phyloP scores from a whole-genome alignment of 2,888 invertebrate genomes.

The Apamea crenata region DNA sequence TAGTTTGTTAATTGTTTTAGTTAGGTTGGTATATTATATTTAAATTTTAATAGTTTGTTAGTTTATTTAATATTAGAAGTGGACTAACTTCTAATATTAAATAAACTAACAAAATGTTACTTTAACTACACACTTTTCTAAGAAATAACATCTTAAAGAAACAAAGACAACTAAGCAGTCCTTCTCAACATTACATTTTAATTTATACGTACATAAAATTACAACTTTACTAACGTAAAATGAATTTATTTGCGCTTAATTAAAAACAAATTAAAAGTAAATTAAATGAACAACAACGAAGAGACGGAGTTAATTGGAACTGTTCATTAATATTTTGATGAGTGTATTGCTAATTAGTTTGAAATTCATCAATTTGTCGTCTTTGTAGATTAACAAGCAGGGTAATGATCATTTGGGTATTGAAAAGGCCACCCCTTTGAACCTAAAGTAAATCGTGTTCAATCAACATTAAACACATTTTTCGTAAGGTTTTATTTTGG shows the following conservation, averaged over 20 bases:
- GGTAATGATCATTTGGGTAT: constrained; percentile 5
- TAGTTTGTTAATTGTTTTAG: too few species aligned
- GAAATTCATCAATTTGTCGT: not conserved
- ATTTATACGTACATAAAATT: constrained; percentile 32
- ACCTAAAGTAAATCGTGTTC: too few species aligned
- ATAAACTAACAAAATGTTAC: too few species aligned
- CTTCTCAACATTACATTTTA: not conserved
- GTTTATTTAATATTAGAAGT: too few species aligned
- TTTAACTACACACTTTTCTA: not conserved
- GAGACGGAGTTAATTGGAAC: constrained; percentile 40
- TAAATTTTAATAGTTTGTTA: too few species aligned
- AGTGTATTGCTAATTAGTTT: constrained; percentile 12
- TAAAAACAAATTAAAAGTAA: constrained; percentile 59
- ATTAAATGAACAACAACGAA: constrained; percentile 44
- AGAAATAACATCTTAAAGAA: not conserved
- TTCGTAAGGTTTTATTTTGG: not conserved
- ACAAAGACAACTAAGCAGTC: not conserved
- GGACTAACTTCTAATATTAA: too few species aligned
- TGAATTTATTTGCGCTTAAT: constrained; percentile 48
- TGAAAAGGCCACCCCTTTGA: not conserved
- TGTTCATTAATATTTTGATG: constrained; percentile 51
- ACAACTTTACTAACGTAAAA: constrained; percentile 32
- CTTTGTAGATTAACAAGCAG: constrained; percentile 24
- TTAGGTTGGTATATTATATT: too few species aligned
- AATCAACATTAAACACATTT: not conserved